Evolutionary conservation across 2,888 invertebrate species (phyloP).

Genomic region (Apodemia duryi): DNA sequence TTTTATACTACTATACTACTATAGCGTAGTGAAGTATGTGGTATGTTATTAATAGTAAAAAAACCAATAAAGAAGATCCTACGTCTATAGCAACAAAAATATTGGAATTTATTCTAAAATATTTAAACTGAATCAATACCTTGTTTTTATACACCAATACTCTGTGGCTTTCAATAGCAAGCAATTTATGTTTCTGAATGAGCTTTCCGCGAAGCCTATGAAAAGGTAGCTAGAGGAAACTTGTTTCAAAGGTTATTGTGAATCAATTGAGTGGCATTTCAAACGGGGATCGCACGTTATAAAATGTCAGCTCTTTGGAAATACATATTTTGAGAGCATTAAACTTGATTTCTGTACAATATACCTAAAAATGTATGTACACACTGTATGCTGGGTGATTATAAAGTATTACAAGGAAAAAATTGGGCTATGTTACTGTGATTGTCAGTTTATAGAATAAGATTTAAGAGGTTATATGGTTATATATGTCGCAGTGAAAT

Average conservation of each 20-base stretch:
- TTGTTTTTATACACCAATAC: conserved; percentile 16
- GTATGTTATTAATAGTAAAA: no score
- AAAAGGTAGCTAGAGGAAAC: conserved; percentile 24
- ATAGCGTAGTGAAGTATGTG: no score
- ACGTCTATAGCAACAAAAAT: neutral
- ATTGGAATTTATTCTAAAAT: neutral
- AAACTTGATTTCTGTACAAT: conserved; percentile 17
- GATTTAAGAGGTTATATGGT: no score
- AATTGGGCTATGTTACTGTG: no score
- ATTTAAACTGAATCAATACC: conserved; percentile 20
- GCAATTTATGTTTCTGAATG: conserved; percentile 26
- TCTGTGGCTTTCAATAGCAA: conserved; percentile 19
- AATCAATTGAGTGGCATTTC: conserved; percentile 24
- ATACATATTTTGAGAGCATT: conserved; percentile 8
- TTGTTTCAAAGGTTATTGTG: conserved; percentile 23
- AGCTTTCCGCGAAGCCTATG: conserved; percentile 18
- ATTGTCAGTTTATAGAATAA: no score
- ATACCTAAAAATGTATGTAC: no score
- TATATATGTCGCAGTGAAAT: no score
- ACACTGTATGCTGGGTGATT: no score
- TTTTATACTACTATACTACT: no score
- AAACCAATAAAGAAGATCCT: no score
- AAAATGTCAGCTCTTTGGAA: conserved; percentile 11
- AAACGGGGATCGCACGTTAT: conserved; percentile 22
- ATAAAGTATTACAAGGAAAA: no score